These are phyloP conservation scores for Sebastes nivosus DNA, from an alignment of 2,797 vertebrate genomes.

Conservation along the genomic window DNA sequence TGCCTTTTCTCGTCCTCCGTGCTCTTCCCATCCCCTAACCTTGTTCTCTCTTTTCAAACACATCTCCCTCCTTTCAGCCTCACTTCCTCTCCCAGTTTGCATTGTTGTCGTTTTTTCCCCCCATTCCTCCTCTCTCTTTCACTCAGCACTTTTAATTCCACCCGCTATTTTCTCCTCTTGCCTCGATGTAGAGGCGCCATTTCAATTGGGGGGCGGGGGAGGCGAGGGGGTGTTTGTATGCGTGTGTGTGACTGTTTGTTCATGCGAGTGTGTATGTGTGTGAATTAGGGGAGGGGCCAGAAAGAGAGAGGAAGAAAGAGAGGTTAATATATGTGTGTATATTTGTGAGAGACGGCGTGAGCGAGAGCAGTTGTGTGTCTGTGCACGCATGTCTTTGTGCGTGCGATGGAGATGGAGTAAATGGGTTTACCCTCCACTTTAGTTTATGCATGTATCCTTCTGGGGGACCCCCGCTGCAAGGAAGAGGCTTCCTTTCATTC, in stretches of 20 bases:
- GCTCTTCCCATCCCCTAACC: constrained; percentile 62
- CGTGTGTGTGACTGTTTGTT: constrained; percentile 25
- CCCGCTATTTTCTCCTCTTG: constrained; percentile 70
- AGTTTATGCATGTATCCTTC: constrained; percentile 79
- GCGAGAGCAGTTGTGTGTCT: constrained; percentile 2
- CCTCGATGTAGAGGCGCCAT: constrained; percentile 41
- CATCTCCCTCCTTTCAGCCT: constrained; percentile 68
- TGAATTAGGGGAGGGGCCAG: constrained; percentile 27
- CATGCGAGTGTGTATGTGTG: constrained; percentile 26
- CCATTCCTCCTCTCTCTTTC: constrained; percentile 69
- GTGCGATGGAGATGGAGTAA: constrained; percentile 41
- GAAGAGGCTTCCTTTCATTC: constrained; percentile 80
- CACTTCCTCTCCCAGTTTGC: constrained; percentile 73
- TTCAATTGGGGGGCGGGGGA: constrained; percentile 47
- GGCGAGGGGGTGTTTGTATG: constrained; percentile 23
- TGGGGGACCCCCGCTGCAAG: constrained; percentile 69
- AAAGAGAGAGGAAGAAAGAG: constrained; percentile 31
- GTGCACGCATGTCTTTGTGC: not conserved
- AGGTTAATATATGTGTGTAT: constrained; percentile 51
- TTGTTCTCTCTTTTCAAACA: constrained; percentile 66
- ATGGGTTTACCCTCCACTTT: constrained; percentile 72
- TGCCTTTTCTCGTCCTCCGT: constrained; percentile 50
- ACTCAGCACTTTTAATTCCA: constrained; percentile 75
- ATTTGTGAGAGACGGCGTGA: constrained; percentile 29
- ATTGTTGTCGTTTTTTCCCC: constrained; percentile 65